Conservation (phyloP, 2,113 vertebrate species). For the Glaucomys volans region DNA sequence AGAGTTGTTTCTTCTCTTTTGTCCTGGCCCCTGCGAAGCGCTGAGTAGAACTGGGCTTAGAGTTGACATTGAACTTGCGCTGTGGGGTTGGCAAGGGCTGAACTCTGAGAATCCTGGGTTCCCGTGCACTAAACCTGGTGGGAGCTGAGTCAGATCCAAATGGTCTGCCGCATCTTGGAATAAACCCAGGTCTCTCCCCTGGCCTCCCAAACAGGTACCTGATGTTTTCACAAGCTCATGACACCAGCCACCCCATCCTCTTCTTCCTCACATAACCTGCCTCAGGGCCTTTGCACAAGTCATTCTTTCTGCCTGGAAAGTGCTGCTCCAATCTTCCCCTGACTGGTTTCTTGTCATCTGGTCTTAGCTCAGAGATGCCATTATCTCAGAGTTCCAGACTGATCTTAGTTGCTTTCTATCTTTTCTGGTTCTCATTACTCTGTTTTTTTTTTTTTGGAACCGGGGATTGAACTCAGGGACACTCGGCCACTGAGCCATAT, state of each 20-base stretch:
- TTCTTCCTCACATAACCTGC: background rate
- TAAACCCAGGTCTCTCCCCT: background rate
- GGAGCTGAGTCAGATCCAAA: background rate
- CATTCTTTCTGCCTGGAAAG: background rate
- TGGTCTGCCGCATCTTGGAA: background rate
- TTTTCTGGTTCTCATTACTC: too few relatives aligned
- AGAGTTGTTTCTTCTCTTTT: background rate
- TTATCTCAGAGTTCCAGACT: background rate
- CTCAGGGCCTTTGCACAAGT: background rate
- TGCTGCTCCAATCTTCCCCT: background rate
- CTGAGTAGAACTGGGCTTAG: background rate
- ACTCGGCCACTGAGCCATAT: too few relatives aligned
- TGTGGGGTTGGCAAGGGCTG: background rate
- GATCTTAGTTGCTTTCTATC: background rate
- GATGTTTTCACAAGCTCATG: background rate
- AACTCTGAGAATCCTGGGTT: background rate
- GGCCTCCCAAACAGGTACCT: background rate
- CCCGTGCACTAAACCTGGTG: accelerated
- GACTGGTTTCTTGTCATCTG: background rate
- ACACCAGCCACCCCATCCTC: background rate
- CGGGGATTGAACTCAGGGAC: too few relatives aligned
- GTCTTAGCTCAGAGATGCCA: too few relatives aligned
- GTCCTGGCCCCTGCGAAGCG: background rate
- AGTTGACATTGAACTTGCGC: background rate
- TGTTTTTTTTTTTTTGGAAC: too few relatives aligned